Conservation (phyloP, 2,113 vertebrate genomes). For the Istiophorus platypterus region DNA sequence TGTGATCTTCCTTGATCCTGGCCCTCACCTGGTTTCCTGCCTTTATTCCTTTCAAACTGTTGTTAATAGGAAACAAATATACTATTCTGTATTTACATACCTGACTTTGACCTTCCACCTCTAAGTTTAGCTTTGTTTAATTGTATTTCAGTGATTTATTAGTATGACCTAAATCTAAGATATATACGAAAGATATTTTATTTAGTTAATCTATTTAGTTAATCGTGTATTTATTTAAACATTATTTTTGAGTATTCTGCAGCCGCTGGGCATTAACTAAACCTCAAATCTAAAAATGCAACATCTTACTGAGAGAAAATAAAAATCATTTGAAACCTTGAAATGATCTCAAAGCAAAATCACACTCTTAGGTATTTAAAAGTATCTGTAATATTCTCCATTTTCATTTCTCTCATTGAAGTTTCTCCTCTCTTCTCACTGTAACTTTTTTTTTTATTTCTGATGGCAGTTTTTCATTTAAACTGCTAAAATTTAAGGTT, state of each 20-base stretch:
- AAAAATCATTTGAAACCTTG: neutral
- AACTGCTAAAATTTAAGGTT: neutral
- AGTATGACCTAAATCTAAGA: neutral
- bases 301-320: too few species aligned
- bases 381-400: too few species aligned
- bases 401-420: too few species aligned
- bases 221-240: too few species aligned
- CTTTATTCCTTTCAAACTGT: neutral
- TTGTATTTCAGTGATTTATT: slow-evolving; percentile 1
- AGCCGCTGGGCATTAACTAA: neutral
- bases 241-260: neutral
- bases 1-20: neutral
- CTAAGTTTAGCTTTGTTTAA: neutral
- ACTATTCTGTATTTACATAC: slow-evolving; percentile 9
- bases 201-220: neutral
- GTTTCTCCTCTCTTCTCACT: too few species aligned
- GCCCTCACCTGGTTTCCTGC: neutral
- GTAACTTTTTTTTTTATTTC: neutral
- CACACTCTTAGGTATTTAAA: neutral
- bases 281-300: neutral
- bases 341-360: neutral
- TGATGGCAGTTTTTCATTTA: neutral
- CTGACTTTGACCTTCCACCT: neutral
- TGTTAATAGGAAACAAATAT: neutral
- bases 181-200: neutral